These are phyloP conservation scores for Acanthochromis polyacanthus DNA, from an alignment of 2,113 vertebrate species.

Conservation along the genomic window DNA sequence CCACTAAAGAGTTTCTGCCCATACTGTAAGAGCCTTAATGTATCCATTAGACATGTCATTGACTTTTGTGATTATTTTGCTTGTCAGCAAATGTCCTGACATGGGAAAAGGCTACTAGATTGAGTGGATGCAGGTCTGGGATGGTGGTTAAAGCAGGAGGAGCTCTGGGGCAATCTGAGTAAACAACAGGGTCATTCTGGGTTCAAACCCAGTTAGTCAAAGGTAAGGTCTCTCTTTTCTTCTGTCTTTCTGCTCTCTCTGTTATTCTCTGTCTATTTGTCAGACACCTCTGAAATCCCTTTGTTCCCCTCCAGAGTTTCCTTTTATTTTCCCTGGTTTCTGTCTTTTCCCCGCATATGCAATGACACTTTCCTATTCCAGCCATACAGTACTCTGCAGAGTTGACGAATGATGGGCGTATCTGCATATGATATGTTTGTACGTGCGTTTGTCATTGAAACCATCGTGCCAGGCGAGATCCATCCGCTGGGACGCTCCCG, in stretches of 20 bases:
- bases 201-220: constrained; percentile 84
- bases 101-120: constrained; percentile 6
- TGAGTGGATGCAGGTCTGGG: constrained; percentile 87
- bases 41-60: no score
- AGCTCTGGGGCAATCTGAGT: constrained; percentile 86
- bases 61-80: constrained; percentile 18
- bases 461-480: constrained; percentile 38
- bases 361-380: constrained; percentile 31
- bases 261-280: constrained; percentile 34
- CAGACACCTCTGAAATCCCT: constrained; percentile 31
- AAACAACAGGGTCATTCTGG: constrained; percentile 90
- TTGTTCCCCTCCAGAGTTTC: constrained; percentile 1
- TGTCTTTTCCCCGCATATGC: neutral
- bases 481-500: constrained; percentile 21
- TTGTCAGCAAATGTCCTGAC: constrained; percentile 39
- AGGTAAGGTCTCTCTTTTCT: constrained; percentile 49
- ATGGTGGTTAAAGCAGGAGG: constrained; percentile 87
- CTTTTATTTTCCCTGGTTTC: neutral
- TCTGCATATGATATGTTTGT: constrained; percentile 30
- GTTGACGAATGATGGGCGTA: constrained; percentile 27
- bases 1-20: no score
- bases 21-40: no score
- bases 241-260: constrained; percentile 23
- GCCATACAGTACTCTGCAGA: constrained; percentile 10
- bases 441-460: constrained; percentile 45